Base-by-base conservation (phyloP, 2,888 invertebrate genomes). In the Tineola bisselliella region DNA sequence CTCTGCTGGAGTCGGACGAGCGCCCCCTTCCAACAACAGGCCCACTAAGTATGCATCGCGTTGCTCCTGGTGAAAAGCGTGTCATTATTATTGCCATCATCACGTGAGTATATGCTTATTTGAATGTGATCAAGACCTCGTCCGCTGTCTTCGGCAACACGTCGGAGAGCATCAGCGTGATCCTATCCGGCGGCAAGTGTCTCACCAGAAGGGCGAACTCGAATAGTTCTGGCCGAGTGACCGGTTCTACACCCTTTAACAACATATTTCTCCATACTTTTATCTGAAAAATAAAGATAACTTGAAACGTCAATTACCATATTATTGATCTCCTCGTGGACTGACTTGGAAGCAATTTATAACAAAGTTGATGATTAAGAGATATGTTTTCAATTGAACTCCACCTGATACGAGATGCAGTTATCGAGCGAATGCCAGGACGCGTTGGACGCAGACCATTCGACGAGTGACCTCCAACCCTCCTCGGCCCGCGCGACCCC, bases 361-460 rank as follows among this genome's bases (percentile, higher is more conserved):
- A n/a, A n/a, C n/a, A n/a, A n/a, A n/a, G n/a, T n/a, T n/a, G n/a
- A n/a, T n/a, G n/a, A n/a, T n/a, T n/a, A n/a, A n/a, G n/a, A n/a
- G 13, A n/a, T 8, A 15, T 15, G 8, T 25, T 25, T 25, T 25
- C 6, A 44, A 48, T 17, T 8, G 13, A 54, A 17, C 12, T 8
- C 8, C 17, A 83, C 86, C 77, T 86, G 86, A 63, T 86, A 81
- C 17, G 81, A 77, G 11, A 84, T 78, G 60, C 86, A 86, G 70
- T 86, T 83, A 62, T 75, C 68, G 0, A 87, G 70, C 2, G 83
- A 81, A 63, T 86, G 86, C 86, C 86, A 87, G 44, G 80, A 67
- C 8, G 69, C 68, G 64, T 81, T 79, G 0, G 79, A 69, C 0
- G 82, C 76, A 0, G 81, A 75, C 10, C 74, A 66, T 0, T 72